phyloP scores from a whole-genome alignment of 1,140 invertebrate genomes.

The Bathynomus jamesi region DNA sequence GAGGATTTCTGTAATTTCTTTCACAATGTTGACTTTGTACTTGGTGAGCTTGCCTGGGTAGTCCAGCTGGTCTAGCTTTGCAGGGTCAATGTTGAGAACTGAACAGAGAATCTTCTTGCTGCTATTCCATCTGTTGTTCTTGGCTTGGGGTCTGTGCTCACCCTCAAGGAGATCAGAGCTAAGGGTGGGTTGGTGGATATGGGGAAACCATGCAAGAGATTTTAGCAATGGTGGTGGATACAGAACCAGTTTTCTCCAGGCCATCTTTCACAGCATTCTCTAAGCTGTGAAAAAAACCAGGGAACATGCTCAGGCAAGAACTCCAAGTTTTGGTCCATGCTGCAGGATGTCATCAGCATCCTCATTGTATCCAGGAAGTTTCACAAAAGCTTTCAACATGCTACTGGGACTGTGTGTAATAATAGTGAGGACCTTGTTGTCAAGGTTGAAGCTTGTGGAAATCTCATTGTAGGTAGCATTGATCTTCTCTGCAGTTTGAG shows the following conservation, averaged over 20 bases:
- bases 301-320: conserved; percentile 11
- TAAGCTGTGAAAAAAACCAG: conserved; percentile 13
- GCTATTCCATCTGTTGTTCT: conserved; percentile 3
- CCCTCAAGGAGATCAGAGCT: neutral
- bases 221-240: neutral
- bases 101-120: too few species aligned
- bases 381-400: conserved; percentile 9
- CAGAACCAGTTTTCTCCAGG: neutral
- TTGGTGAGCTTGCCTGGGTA: too few species aligned
- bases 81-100: conserved; percentile 2
- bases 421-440: neutral
- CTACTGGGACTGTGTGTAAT: conserved; percentile 4
- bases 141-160: neutral
- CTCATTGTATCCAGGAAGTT: neutral
- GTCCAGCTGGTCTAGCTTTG: conserved; percentile 1
- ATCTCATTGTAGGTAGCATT: neutral
- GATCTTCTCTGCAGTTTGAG: conserved; percentile 13
- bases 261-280: conserved; percentile 10
- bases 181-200: too few species aligned
- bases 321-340: neutral
- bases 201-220: neutral
- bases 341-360: neutral
- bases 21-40: neutral
- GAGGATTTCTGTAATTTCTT: neutral
- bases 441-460: conserved; percentile 1